Evolutionary conservation across 2,797 vertebrate genomes (phyloP).

Genomic region (Halcyon chelicuti): DNA sequence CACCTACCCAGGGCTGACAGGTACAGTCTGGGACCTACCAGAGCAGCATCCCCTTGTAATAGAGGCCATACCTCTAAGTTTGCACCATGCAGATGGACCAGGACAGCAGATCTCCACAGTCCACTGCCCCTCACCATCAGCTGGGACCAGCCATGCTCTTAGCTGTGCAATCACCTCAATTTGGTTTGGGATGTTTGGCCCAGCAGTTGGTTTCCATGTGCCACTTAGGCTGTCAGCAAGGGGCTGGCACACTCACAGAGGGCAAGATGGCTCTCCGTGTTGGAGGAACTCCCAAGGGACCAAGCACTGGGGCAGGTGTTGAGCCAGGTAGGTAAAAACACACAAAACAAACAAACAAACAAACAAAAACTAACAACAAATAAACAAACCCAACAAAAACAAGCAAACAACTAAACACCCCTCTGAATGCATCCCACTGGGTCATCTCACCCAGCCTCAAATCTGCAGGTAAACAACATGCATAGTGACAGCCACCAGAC

Average conservation of each 20-base stretch:
- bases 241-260: neutral
- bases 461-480: neutral
- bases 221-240: neutral
- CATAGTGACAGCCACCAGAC: neutral
- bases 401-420: neutral
- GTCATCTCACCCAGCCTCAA: neutral
- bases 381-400: too few relatives aligned
- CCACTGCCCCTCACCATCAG: neutral
- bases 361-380: too few relatives aligned
- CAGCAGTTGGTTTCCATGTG: neutral
- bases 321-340: neutral
- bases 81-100: rapidly evolving
- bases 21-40: neutral
- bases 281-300: neutral
- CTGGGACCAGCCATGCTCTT: neutral
- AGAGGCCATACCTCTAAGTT: rapidly evolving
- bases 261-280: neutral
- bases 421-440: neutral
- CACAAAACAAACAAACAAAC: neutral
- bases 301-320: rapidly evolving
- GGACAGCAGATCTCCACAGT: neutral
- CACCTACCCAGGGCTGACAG: neutral
- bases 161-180: neutral
- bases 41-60: neutral
- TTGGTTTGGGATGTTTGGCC: neutral